A percentile compares a stretch with the other conserved stretches of the same genome.
Conservation (phyloP, 92 coral and sea anemone genomes). For the Blastomussa wellsi region DNA sequence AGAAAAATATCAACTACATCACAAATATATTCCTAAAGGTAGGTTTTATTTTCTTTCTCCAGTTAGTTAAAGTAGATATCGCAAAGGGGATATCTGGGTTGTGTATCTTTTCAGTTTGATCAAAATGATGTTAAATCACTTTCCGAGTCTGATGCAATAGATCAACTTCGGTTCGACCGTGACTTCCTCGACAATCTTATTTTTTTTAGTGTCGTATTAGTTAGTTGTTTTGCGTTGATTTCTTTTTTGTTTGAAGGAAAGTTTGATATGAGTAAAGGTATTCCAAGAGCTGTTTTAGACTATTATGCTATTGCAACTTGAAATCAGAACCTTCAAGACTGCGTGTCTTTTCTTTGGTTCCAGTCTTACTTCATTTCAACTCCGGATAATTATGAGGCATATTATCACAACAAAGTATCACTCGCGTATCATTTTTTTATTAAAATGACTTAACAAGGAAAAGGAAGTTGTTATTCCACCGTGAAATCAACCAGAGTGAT, state of each 20-base stretch:
- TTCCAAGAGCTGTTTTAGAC: neutral
- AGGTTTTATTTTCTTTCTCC: neutral
- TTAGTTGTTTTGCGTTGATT: neutral
- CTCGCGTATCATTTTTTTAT: neutral
- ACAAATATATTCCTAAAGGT: slow-evolving; percentile 11
- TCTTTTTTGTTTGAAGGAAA: neutral
- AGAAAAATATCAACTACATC: slow-evolving; percentile 22
- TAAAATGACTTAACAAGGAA: neutral
- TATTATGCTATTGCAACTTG: neutral
- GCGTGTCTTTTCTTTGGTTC: neutral
- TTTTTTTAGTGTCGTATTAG: neutral
- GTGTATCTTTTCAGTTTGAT: neutral
- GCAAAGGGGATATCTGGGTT: neutral
- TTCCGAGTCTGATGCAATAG: slow-evolving; percentile 10
- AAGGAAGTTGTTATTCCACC: neutral
- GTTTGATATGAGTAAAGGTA: neutral
- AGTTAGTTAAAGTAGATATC: neutral
- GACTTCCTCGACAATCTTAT: neutral
- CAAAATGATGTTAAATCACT: slow-evolving; percentile 4
- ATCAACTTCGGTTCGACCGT: neutral
- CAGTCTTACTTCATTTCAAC: neutral
- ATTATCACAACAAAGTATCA: neutral
- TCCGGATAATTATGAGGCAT: neutral
- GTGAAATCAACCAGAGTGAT: neutral
- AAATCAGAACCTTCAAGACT: neutral